Conservation (phyloP, 2,113 vertebrate genomes). For the Tylochromis polylepis region DNA sequence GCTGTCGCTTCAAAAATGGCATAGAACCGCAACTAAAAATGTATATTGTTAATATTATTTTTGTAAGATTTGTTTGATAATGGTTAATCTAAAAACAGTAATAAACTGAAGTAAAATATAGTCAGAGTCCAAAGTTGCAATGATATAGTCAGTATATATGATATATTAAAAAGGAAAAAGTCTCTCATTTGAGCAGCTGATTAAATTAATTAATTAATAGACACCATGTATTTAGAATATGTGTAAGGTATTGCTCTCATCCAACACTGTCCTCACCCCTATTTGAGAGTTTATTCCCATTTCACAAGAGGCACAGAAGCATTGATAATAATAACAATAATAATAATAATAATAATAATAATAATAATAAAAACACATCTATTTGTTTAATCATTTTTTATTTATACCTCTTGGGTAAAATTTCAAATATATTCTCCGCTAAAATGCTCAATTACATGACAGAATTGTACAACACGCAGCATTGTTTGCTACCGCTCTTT, state of each 20-base stretch:
- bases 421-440: conserved; percentile 74
- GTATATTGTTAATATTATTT: too few species aligned
- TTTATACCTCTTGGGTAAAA: conserved; percentile 70
- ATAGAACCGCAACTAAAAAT: background rate
- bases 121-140: background rate
- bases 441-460: conserved; percentile 74
- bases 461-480: conserved; percentile 69
- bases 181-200: background rate
- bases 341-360: background rate
- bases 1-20: background rate
- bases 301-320: background rate
- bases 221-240: background rate
- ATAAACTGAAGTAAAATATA: background rate
- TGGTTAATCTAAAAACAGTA: too few species aligned
- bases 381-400: conserved; percentile 64
- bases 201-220: background rate
- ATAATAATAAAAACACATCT: background rate
- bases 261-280: background rate
- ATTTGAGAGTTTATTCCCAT: background rate
- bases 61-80: too few species aligned
- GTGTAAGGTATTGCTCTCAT: background rate
- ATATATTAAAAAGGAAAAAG: background rate
- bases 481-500: conserved; percentile 35
- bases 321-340: background rate
- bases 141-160: background rate